Percentiles rank a stretch among this genome's conserved stretches.
These are phyloP conservation scores for Morone chrysops DNA, from an alignment of 2,113 vertebrate species.

Conservation along the genomic window DNA sequence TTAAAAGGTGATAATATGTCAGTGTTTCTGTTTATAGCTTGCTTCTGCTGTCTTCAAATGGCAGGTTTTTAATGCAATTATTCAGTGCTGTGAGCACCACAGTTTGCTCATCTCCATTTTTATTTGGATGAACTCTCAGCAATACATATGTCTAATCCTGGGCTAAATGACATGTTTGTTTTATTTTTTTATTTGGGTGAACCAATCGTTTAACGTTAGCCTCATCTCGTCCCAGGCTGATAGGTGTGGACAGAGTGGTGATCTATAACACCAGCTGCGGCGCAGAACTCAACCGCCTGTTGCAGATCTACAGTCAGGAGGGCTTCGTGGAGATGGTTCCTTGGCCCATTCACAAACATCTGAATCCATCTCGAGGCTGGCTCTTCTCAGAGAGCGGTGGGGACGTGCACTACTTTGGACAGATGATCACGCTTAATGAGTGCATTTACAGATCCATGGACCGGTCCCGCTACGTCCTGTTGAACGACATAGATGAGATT, in stretches of 20 bases:
- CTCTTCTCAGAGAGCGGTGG: constrained; percentile 33
- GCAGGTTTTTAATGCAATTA: too few relatives aligned
- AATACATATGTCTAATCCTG: too few relatives aligned
- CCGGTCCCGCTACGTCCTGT: constrained; percentile 76
- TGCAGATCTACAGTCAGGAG: constrained; percentile 80
- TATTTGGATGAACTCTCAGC: too few relatives aligned
- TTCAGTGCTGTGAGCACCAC: too few relatives aligned
- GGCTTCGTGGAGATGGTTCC: constrained; percentile 83
- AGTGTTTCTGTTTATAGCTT: too few relatives aligned
- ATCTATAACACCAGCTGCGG: constrained; percentile 88
- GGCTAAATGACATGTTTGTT: too few relatives aligned
- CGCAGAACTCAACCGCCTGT: constrained; percentile 77
- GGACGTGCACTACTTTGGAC: constrained; percentile 81
- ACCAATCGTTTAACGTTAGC: neutral
- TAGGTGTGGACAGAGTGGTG: constrained; percentile 82
- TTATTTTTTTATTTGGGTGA: too few relatives aligned
- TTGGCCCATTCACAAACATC: constrained; percentile 83
- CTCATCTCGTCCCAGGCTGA: constrained; percentile 54
- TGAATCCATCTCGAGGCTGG: constrained; percentile 82
- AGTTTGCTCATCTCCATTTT: too few relatives aligned
- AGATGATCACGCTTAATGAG: constrained; percentile 81
- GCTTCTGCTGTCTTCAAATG: too few relatives aligned
- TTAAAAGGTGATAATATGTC: too few relatives aligned
- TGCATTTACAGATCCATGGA: constrained; percentile 83
- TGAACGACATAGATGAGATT: constrained; percentile 87